A percentile compares a stretch with the other conserved stretches of the same genome.
phyloP scores from a whole-genome alignment of 1,140 invertebrate species.

The Drosophila arizonae region DNA sequence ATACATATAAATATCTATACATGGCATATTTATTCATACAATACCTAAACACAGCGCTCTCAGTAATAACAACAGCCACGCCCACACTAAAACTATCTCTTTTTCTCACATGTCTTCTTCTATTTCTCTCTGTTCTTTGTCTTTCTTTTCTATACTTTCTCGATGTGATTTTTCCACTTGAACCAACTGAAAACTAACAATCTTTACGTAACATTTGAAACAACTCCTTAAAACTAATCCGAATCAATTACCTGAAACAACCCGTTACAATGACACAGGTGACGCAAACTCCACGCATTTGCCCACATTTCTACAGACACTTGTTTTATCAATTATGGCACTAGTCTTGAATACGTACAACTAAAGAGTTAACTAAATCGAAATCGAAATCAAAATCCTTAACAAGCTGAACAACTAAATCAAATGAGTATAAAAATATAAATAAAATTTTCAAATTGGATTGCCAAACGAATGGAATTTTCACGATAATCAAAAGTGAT shows the following conservation, averaged over 20 bases:
- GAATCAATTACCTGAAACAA: conserved; percentile 34
- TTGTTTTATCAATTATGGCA: conserved; percentile 78
- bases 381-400: conserved; percentile 23
- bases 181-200: conserved; percentile 46
- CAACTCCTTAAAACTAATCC: conserved; percentile 46
- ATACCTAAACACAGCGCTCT: conserved; percentile 41
- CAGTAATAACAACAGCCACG: conserved; percentile 47
- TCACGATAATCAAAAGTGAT: conserved; percentile 69
- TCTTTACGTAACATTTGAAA: conserved; percentile 44
- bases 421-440: conserved; percentile 19
- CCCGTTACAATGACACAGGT: conserved; percentile 59
- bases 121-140: conserved; percentile 69
- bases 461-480: conserved; percentile 61
- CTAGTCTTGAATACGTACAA: conserved; percentile 72
- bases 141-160: conserved; percentile 61
- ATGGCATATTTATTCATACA: conserved; percentile 44
- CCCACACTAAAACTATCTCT: conserved; percentile 65
- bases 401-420: conserved; percentile 19
- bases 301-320: conserved; percentile 74
- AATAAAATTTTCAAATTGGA: conserved; percentile 59
- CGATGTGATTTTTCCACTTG: conserved; percentile 53
- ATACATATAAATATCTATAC: conserved; percentile 16
- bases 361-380: conserved; percentile 42
- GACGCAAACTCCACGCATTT: conserved; percentile 71
- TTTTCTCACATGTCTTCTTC: conserved; percentile 67